Base-by-base conservation (phyloP, 2,113 vertebrate species). In the Rhineura floridana region DNA sequence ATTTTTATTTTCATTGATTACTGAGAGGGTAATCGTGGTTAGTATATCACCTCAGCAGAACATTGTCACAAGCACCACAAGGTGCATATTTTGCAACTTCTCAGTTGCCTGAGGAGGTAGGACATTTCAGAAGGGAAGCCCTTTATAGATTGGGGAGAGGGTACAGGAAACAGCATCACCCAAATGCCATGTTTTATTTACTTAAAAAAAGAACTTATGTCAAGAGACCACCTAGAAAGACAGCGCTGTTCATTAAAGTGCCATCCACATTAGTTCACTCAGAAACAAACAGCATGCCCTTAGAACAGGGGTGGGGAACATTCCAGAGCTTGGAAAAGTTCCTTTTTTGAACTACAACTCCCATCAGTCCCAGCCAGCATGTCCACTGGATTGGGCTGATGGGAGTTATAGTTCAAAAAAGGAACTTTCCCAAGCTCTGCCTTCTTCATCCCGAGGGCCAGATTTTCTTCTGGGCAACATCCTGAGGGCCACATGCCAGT, bases 21-120 rank as follows among this genome's bases (percentile, higher is more conserved):
- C 10, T 87, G 87, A 89, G 21, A 21, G 15, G 79, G 0, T 39
- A 42, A 84, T 91, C n/a, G 72, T 87, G 91, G 50, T 63, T 46
- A 62, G 82, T 21, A 84, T 72, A 55, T 82, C 28, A 28, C 55
- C 36, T 50, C 36, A 36, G 33, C 0, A 0, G 3, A 50, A 30
- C 0, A 1, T 85, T 90, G 81, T 0, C 36, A 36, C 21, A 73
- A 67, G 25, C 23, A 4, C 48, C 4, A 12, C 75, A 7, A 21
- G 19, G 50, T n/a, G 21, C 39, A 10, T 33, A 1, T 69, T 75
- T 42, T 62, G 28, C 25, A 70, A 44, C 9, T 83, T 21, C 33
- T 6, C 9, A 36, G 1, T 28, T 36, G 23, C 23, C 55, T n/a
- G 10, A 62, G 10, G 11, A n/a, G 17, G n/a, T 33, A 63, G 28